Percentiles rank a stretch among this genome's conserved stretches.
These are phyloP conservation scores for Balanococcus diminutus DNA, from an alignment of 2,888 invertebrate genomes.

Conservation along the genomic window DNA sequence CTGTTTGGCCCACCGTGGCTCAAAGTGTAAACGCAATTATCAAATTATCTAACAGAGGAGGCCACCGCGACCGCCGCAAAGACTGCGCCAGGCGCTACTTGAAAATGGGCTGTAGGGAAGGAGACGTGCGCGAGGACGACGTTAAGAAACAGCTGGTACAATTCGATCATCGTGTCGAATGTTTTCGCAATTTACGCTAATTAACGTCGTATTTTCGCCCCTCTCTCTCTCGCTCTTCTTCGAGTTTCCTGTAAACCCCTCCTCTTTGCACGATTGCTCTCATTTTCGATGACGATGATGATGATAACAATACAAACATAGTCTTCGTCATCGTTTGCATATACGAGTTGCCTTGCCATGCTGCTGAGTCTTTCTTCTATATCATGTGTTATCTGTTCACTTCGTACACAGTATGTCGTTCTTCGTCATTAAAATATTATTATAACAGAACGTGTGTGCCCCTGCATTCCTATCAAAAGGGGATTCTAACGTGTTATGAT, in stretches of 20 bases:
- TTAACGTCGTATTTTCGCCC: neutral
- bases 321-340: neutral
- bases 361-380: neutral
- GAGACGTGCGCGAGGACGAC: neutral
- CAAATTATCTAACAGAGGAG: neutral
- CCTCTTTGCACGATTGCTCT: neutral
- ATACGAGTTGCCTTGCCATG: neutral
- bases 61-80: neutral
- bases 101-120: neutral
- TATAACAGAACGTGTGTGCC: neutral
- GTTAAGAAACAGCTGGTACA: neutral
- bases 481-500: too few relatives aligned
- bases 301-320: neutral
- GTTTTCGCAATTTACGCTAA: neutral
- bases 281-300: neutral
- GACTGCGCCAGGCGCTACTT: neutral
- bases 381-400: neutral
- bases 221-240: neutral
- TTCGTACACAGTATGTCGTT: neutral
- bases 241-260: neutral
- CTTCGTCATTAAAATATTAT: neutral
- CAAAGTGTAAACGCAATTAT: neutral
- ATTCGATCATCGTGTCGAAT: slow-evolving; percentile 12
- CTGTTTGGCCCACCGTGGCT: neutral
- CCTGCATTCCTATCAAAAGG: too few relatives aligned